phyloP scores from a whole-genome alignment of 2,888 invertebrate genomes.

The Rapana venosa region DNA sequence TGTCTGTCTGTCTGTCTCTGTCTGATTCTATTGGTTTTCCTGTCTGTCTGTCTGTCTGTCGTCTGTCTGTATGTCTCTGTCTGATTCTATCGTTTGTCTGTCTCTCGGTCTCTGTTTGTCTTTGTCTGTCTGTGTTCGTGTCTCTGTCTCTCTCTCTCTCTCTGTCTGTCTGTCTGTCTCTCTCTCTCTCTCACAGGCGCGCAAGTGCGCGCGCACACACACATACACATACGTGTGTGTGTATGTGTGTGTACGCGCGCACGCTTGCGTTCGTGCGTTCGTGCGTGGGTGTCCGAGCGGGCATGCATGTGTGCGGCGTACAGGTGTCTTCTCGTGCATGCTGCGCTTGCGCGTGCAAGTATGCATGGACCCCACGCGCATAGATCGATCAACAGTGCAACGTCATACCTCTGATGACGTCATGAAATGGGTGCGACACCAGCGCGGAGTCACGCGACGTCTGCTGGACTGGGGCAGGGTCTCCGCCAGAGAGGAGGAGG shows the following conservation, averaged over 20 bases:
- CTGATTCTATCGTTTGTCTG: neutral
- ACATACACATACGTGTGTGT: neutral
- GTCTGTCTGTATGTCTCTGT: neutral
- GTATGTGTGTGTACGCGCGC: neutral
- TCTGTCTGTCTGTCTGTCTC: neutral
- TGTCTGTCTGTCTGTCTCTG: no score
- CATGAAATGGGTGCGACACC: slow-evolving; percentile 42
- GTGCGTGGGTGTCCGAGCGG: neutral
- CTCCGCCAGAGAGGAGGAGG: neutral
- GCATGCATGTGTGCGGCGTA: no score
- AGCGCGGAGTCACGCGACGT: neutral
- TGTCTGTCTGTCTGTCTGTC: neutral
- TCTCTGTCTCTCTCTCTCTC: neutral
- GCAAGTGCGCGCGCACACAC: neutral
- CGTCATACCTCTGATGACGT: slow-evolving; percentile 41
- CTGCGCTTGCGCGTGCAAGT: neutral
- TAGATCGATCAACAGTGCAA: neutral
- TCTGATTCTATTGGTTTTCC: no score
- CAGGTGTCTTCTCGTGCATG: neutral
- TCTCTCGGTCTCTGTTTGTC: neutral
- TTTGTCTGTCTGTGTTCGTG: neutral
- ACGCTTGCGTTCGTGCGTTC: neutral
- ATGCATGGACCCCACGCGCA: neutral
- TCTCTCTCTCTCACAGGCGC: neutral
- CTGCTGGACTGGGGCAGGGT: neutral